These are phyloP conservation scores for Pectinophora gossypiella DNA, from an alignment of 1,140 invertebrate species.

Conservation along the genomic window DNA sequence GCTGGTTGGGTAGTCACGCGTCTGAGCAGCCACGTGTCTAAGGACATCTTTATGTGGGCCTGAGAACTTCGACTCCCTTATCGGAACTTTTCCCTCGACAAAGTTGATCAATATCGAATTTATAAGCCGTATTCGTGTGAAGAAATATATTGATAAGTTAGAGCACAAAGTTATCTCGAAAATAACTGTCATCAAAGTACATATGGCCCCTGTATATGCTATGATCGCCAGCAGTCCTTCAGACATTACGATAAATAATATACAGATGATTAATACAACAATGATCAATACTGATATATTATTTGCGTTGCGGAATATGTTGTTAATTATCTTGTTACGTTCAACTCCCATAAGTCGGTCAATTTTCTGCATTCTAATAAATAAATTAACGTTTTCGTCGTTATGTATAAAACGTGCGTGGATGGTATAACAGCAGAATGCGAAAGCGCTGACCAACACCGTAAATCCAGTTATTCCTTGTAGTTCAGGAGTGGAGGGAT, in stretches of 20 bases:
- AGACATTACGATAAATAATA: background rate
- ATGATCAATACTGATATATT: background rate
- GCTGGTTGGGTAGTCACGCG: background rate
- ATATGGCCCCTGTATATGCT: background rate
- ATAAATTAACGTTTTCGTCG: background rate
- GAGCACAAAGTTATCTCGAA: background rate
- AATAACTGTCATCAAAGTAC: background rate
- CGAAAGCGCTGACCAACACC: background rate
- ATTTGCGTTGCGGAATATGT: background rate
- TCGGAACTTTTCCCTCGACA: background rate
- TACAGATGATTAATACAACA: background rate
- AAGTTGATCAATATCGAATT: background rate
- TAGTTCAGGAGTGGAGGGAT: background rate
- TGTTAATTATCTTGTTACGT: background rate
- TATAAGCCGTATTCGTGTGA: background rate
- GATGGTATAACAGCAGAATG: background rate
- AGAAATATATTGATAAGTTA: background rate
- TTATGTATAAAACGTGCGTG: slow-evolving; percentile 1
- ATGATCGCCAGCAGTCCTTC: background rate
- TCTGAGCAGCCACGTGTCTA: background rate
- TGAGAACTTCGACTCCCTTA: background rate
- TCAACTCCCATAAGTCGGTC: slow-evolving; percentile 2
- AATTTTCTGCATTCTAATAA: slow-evolving; percentile 7
- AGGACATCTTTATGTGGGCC: background rate
- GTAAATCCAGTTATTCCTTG: background rate